Evolutionary conservation across 2,888 invertebrate species (phyloP), one percentile per base, ranked within the genome.

Genomic region (Cantharis rustica): DNA sequence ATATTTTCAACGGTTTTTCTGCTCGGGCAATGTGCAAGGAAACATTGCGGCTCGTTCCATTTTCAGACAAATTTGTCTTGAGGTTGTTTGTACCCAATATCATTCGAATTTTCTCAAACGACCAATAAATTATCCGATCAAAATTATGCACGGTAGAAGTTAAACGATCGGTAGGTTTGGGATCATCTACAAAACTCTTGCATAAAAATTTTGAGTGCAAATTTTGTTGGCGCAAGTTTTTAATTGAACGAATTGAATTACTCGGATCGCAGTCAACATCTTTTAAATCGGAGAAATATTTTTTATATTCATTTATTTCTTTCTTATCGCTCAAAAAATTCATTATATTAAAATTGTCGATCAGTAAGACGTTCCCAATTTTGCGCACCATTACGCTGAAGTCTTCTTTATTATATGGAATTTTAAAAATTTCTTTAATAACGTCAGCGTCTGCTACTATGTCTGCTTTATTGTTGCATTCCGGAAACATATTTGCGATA

Each of bases 91-190:
- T 96, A 80, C 97, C 98, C 69, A 98, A 94, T 2, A 98, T 88
- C 98, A 98, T 98, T 83, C 95, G 95, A 77, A 98, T 95, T 86
- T 98, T 96, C 86, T 98, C 97, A 88, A 98, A 98, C 0, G 95
- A 97, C 98, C 98, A 98, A 0, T 95, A 92, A 0, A 97, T 95
- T 85, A 96, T 96, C 26, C 96, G 90, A 81, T 95, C 93, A 87
- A 94, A 95, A 15, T 92, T 91, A 81, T 95, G 94, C 80, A 93
- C 93, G n/a, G 13, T 7, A 81, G 89, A 91, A 74, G 93, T 92
- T 64, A 93, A 92, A 0, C 95, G 95, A 81, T 96, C 96, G 0
- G 96, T 95, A n/a, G n/a, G 1, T 71, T 91, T 89, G 1, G 76
- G 64, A 16, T 70, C 74, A 47, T 73, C 71, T 13, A 89, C 90